Conservation (phyloP, 2,888 invertebrate species). For the Pristionchus fissidentatus region DNA sequence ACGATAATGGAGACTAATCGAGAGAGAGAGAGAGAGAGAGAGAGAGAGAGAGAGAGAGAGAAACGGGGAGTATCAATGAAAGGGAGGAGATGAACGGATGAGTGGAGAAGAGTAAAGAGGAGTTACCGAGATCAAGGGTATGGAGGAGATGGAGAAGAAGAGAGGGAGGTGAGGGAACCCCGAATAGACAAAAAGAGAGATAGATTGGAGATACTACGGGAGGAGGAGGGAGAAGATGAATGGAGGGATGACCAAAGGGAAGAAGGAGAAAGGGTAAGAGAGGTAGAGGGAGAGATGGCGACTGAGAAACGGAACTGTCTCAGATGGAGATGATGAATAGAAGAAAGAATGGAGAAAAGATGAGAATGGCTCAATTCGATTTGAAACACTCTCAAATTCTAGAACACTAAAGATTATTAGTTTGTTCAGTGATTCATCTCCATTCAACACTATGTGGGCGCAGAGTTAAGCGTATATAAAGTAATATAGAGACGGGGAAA, state of each 20-base stretch:
- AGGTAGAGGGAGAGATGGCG: neutral
- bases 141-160: neutral
- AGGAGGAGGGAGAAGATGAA: neutral
- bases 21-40: neutral
- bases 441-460: too few species aligned
- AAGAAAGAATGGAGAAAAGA: neutral
- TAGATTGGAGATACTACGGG: constrained; percentile 15
- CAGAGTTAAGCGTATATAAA: too few species aligned
- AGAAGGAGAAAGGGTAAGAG: neutral
- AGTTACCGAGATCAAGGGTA: constrained; percentile 8
- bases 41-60: neutral
- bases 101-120: constrained; percentile 35
- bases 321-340: neutral
- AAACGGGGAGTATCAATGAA: constrained; percentile 1
- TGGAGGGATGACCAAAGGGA: neutral
- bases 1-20: neutral
- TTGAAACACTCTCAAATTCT: too few species aligned
- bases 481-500: too few species aligned
- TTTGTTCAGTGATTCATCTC: too few species aligned
- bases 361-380: too few species aligned
- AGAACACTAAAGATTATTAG: too few species aligned
- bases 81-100: neutral
- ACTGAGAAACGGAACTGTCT: constrained; percentile 2
- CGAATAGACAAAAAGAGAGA: constrained; percentile 28
- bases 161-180: constrained; percentile 29